Base-by-base conservation (phyloP, 2,797 vertebrate species). In the Melanotaenia nigrans region DNA sequence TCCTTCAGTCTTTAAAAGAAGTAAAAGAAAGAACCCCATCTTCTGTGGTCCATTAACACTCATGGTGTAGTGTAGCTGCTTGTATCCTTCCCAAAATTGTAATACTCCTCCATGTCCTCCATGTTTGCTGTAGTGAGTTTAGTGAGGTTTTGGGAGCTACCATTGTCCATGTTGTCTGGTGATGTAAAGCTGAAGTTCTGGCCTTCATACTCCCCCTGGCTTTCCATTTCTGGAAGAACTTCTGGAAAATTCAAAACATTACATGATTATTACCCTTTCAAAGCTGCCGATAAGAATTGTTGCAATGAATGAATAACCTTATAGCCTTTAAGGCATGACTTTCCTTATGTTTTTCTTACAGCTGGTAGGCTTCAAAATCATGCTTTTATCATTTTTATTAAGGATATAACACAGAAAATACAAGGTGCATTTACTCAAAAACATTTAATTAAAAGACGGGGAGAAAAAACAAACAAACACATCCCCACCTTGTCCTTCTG, bases 41-140 rank as follows among this genome's bases (percentile, higher is more conserved):
- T 68, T 60, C 38, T 71, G 55, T 28, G 63, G 76, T 86, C 69
- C 61, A 38, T 79, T 65, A 61, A 67, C 65, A 6, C 82, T 95
- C 91, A 95, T 24, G 92, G 92, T 62, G 94, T 92, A 16, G 88
- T 79, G 81, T 95, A 95, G 88, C 83, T 94, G 84, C 87, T 91
- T 11, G 94, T 90, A 77, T 95, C 94, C 79, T 95, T 95, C 78
- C 93, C 94, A 61, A 95, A 95, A 80, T 92, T 93, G 91, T 99
- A 99, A 88, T 98, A 99, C 28, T 96, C 96, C 93, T 99, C 97
- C 90, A 94, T 94, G 84, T 99, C 94, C 25, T 95, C 93, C 87
- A 95, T 95, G 87, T 94, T 94, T 14, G 94, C 94, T 30, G 93
- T 96, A 0, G 95, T 93, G 87, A 99, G 95, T 53, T 95, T 95